A percentile compares a stretch with the other conserved stretches of the same genome.
phyloP scores from a whole-genome alignment of 2,113 vertebrate genomes.

The Guaruba guarouba region DNA sequence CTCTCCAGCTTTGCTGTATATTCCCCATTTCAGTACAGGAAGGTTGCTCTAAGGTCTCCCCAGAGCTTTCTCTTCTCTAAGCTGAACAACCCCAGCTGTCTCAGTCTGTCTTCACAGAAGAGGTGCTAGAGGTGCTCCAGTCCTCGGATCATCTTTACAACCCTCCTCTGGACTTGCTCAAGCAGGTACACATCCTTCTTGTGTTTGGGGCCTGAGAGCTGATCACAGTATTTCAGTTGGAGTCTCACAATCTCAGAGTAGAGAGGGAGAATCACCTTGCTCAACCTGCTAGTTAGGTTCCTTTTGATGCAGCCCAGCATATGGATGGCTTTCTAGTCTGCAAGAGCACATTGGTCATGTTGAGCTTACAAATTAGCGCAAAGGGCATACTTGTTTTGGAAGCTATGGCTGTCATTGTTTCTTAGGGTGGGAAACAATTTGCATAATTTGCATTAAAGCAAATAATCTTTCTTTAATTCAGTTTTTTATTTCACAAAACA shows the following conservation, averaged over 20 bases:
- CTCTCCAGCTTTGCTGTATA: not conserved
- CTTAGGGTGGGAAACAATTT: not conserved
- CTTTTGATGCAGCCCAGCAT: not conserved
- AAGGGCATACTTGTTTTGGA: not conserved
- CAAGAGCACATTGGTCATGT: not conserved
- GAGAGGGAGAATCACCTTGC: too few species aligned
- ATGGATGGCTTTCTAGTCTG: not conserved
- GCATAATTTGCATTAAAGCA: not conserved
- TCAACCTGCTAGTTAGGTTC: not conserved
- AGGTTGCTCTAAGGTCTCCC: too few species aligned
- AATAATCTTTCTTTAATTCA: not conserved
- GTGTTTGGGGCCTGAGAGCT: too few species aligned
- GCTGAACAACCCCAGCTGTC: too few species aligned
- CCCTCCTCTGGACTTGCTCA: too few species aligned
- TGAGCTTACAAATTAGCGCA: not conserved
- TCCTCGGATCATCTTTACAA: too few species aligned
- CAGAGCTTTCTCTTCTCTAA: too few species aligned
- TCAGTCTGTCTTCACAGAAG: too few species aligned
- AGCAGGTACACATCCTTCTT: too few species aligned
- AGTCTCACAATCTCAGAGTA: too few species aligned
- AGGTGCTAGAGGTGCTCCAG: too few species aligned
- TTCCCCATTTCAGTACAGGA: not conserved
- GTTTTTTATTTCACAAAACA: not conserved
- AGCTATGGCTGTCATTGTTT: not conserved
- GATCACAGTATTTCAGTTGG: too few species aligned